Conservation (phyloP, 1,140 invertebrate genomes). For the Acromyrmex charruanus region DNA sequence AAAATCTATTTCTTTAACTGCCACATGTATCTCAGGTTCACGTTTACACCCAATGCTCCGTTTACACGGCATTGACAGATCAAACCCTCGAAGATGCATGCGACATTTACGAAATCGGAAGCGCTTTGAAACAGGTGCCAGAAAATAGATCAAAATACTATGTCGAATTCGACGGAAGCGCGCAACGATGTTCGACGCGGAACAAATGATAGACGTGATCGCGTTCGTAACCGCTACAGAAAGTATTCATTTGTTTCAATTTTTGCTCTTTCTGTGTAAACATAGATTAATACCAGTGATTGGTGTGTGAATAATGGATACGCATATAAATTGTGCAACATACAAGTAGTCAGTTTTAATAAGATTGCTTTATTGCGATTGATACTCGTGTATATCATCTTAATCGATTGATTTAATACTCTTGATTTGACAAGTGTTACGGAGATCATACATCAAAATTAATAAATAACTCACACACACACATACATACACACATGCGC, state of each 20-base stretch:
- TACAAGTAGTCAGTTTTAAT: conserved; percentile 19
- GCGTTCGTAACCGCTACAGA: not conserved
- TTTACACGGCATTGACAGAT: conserved; percentile 55
- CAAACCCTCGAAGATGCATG: conserved; percentile 49
- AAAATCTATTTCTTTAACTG: conserved; percentile 42
- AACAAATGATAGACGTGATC: conserved; percentile 67
- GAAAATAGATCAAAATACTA: conserved; percentile 47
- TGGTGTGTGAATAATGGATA: conserved; percentile 9
- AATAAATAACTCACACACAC: not conserved
- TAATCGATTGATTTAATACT: not conserved
- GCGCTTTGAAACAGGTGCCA: conserved; percentile 50
- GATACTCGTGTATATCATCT: not conserved
- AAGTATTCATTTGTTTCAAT: conserved; percentile 46
- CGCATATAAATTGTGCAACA: not conserved
- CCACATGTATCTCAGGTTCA: conserved; percentile 22
- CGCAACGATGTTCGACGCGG: not conserved
- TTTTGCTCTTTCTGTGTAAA: conserved; percentile 6
- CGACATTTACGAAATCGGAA: conserved; percentile 52
- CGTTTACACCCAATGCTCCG: conserved; percentile 47
- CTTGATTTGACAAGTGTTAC: not conserved
- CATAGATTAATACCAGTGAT: not conserved
- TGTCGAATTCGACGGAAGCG: conserved; percentile 56
- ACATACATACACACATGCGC: too few relatives aligned
- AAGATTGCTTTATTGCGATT: conserved; percentile 11
- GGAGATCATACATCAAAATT: not conserved